phyloP scores from a whole-genome alignment of 2,888 invertebrate species.

The Oligia fasciuncula region DNA sequence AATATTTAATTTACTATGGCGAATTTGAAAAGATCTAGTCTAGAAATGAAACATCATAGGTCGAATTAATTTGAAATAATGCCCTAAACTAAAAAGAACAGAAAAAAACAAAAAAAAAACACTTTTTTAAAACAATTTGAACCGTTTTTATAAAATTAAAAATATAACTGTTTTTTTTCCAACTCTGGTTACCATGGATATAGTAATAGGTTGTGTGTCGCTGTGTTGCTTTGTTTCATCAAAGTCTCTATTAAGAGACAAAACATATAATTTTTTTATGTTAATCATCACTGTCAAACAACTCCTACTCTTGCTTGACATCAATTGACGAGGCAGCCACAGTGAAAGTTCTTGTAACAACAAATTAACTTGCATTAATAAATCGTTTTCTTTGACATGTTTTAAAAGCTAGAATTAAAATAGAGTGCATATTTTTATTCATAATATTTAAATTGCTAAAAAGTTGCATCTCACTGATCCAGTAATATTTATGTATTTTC shows the following conservation, averaged over 20 bases:
- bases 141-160: too few relatives aligned
- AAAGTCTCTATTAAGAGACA: too few relatives aligned
- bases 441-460: constrained; percentile 54
- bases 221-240: neutral
- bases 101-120: too few relatives aligned
- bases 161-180: too few relatives aligned
- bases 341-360: constrained; percentile 20
- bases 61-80: too few relatives aligned
- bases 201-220: neutral
- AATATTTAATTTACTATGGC: too few relatives aligned
- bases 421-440: constrained; percentile 29
- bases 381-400: constrained; percentile 52
- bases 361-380: constrained; percentile 47
- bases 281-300: neutral
- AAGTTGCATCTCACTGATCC: constrained; percentile 6
- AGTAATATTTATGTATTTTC: constrained; percentile 15
- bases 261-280: neutral
- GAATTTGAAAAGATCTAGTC: too few relatives aligned
- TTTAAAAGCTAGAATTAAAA: constrained; percentile 48
- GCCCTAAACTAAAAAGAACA: too few relatives aligned
- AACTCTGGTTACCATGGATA: too few relatives aligned
- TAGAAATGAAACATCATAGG: too few relatives aligned
- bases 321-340: constrained; percentile 22
- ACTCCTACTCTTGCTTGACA: constrained; percentile 2
- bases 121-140: too few relatives aligned